Conservation (phyloP, 2,888 invertebrate genomes). For the Lutraria lutraria region DNA sequence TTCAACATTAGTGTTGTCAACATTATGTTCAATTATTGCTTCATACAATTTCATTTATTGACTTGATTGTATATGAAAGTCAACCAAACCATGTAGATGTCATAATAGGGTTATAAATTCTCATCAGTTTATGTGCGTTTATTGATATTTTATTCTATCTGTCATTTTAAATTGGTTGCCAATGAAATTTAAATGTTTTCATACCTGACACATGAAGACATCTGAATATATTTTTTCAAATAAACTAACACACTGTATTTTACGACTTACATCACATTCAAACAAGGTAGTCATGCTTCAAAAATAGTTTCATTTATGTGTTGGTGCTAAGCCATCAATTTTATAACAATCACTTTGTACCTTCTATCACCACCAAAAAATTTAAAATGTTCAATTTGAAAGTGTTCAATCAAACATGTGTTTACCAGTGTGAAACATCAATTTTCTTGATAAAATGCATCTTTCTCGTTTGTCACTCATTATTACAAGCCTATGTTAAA, state of each 20-base stretch:
- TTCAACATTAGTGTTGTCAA: neutral
- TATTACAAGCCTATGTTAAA: neutral
- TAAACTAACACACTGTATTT: neutral
- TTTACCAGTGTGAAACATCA: slow-evolving; percentile 9
- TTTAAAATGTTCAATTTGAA: slow-evolving; percentile 16
- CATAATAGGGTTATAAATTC: slow-evolving; percentile 3
- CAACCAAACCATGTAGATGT: neutral
- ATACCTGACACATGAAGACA: neutral
- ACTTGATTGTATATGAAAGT: neutral
- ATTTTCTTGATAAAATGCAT: slow-evolving; percentile 8
- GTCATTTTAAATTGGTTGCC: neutral
- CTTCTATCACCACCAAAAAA: neutral
- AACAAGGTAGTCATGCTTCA: neutral
- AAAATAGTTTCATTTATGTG: neutral
- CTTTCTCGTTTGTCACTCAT: neutral
- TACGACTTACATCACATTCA: neutral
- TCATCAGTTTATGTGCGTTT: neutral
- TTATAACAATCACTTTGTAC: neutral
- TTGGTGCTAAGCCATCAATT: neutral
- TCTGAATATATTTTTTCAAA: neutral
- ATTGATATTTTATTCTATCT: neutral
- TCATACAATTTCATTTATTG: neutral
- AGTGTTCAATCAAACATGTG: slow-evolving; percentile 21
- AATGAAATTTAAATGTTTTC: neutral
- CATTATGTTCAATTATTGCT: neutral